These are phyloP conservation scores for Oenanthe oenanthe DNA, from an alignment of 2,113 vertebrate genomes.

Conservation along the genomic window DNA sequence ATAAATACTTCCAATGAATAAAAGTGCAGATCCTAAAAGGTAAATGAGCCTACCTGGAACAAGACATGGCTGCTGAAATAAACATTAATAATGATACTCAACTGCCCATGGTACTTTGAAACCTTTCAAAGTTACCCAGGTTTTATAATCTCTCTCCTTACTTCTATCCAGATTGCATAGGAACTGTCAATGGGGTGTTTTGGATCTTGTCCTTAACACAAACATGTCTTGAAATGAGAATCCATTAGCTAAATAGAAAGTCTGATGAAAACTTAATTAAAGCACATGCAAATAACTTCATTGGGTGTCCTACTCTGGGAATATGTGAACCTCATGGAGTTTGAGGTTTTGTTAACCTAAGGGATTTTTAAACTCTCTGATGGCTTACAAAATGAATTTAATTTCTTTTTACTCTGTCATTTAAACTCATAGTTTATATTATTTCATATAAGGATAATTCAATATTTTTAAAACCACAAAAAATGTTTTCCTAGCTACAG, in stretches of 20 bases:
- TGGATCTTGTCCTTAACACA: not conserved
- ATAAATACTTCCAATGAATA: not conserved
- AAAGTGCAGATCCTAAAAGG: not conserved
- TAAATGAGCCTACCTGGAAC: not conserved
- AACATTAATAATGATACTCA: not conserved
- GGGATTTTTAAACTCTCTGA: conserved; percentile 42
- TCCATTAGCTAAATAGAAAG: not conserved
- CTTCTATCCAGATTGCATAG: not conserved
- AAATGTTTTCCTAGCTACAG: conserved; percentile 59
- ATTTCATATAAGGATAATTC: conserved; percentile 54
- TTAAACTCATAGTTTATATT: conserved; percentile 46
- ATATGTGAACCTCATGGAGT: not conserved
- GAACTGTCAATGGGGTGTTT: not conserved
- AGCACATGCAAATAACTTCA: not conserved
- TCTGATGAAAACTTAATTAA: conserved; percentile 29
- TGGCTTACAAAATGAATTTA: conserved; percentile 40
- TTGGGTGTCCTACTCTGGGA: not conserved
- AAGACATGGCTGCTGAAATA: not conserved
- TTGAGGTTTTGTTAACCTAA: conserved; percentile 31
- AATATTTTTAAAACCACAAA: conserved; percentile 42
- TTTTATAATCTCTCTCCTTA: not conserved
- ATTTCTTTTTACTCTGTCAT: conserved; percentile 43
- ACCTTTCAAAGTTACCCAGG: not conserved
- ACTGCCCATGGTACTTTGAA: not conserved
- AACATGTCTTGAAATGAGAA: not conserved